Evolutionary conservation across 2,888 invertebrate species (phyloP).

Genomic region (Melanophora roralis): DNA sequence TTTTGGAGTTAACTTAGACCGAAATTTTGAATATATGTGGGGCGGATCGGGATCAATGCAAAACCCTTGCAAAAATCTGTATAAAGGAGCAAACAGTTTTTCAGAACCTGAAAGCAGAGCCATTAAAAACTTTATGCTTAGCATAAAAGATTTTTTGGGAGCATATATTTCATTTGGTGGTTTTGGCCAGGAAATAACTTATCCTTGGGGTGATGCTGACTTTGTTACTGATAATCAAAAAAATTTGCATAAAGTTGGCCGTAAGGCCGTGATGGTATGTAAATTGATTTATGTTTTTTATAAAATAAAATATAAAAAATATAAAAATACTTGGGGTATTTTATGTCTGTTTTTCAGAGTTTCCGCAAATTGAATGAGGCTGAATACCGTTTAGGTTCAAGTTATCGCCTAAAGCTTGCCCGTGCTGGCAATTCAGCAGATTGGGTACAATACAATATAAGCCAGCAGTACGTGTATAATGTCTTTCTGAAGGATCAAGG

Average conservation of each 20-base stretch:
- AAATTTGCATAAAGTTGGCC: slow-evolving; percentile 68
- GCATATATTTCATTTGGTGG: slow-evolving; percentile 74
- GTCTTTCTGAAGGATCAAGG: slow-evolving; percentile 74
- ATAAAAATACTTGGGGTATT: not conserved
- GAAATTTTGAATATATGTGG: slow-evolving; percentile 93
- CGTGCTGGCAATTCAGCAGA: slow-evolving; percentile 74
- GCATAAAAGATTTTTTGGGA: slow-evolving; percentile 70
- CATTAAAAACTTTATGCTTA: slow-evolving; percentile 78
- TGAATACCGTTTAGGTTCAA: slow-evolving; percentile 72
- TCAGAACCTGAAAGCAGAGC: slow-evolving; percentile 91
- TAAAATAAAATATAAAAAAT: too few relatives aligned
- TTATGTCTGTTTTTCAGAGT: slow-evolving; percentile 62
- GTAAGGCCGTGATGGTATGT: slow-evolving; percentile 67
- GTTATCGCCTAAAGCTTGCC: slow-evolving; percentile 72
- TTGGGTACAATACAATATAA: slow-evolving; percentile 72
- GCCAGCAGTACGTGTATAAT: slow-evolving; percentile 72
- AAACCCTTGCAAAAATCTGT: slow-evolving; percentile 89
- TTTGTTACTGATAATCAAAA: slow-evolving; percentile 71
- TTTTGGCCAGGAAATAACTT: slow-evolving; percentile 78
- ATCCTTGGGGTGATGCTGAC: slow-evolving; percentile 76
- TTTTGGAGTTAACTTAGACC: slow-evolving; percentile 87
- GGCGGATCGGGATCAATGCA: slow-evolving; percentile 87
- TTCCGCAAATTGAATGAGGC: slow-evolving; percentile 71
- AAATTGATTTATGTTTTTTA: not conserved
- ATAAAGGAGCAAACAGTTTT: slow-evolving; percentile 86